These are phyloP conservation scores for Drepanosiphum platanoidis DNA, from an alignment of 2,888 invertebrate species.

Conservation along the genomic window DNA sequence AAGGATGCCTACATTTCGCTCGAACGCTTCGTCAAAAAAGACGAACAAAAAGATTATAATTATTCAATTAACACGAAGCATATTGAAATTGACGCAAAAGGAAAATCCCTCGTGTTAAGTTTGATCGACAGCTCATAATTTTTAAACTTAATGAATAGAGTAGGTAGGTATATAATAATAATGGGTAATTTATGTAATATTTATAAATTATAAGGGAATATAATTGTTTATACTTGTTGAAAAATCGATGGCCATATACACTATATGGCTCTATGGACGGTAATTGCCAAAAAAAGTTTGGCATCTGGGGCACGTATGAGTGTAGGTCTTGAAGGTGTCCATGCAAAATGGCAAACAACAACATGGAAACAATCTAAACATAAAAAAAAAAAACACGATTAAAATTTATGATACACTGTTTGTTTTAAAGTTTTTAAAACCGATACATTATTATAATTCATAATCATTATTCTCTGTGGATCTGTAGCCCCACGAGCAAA, in stretches of 20 bases:
- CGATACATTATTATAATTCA: no score
- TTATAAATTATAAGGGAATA: neutral
- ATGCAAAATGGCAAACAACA: neutral
- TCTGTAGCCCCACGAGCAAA: no score
- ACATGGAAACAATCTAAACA: neutral
- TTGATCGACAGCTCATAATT: no score
- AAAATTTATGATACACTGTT: neutral
- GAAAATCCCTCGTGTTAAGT: neutral
- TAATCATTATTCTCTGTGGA: no score
- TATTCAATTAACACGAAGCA: neutral
- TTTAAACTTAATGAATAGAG: no score
- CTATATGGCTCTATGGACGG: neutral
- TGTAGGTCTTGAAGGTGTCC: neutral
- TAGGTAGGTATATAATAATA: no score
- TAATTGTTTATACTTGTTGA: no score
- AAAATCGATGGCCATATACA: no score
- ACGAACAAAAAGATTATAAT: neutral
- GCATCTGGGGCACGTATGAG: neutral
- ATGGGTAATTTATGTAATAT: neutral
- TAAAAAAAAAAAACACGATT: neutral
- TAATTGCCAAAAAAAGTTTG: neutral
- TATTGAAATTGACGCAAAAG: neutral
- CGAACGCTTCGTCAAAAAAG: no score
- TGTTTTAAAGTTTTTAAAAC: neutral
- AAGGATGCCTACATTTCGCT: no score